Base-by-base conservation (phyloP, 2,797 vertebrate genomes). In the Dryobates pubescens region DNA sequence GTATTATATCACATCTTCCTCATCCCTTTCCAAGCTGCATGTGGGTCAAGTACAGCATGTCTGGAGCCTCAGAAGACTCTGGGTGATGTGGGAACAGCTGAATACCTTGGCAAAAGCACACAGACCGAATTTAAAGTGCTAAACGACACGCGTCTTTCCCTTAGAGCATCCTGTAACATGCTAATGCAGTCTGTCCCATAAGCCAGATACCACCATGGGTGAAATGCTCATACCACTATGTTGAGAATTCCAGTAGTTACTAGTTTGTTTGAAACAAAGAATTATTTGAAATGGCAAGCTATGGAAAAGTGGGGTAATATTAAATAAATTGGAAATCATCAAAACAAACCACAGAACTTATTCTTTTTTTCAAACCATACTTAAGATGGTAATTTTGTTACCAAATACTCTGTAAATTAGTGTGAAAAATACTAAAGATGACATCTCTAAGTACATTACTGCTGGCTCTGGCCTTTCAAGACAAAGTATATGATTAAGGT, bases 1-100 rank as follows among this genome's bases (percentile, higher is more conserved):
- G 15, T 83, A 89, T 94, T 79, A 12, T 11, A 69, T 85, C 32
- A 49, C 93, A 78, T 63, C 73, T 83, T 54, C 10, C 24, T 8
- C 7, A 12, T 58, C 12, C 5, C 36, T 7, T 26, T 92, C 69
- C 73, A 87, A 75, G 20, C 5, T 75, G 59, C 14, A 7, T 43
- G 51, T 19, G 2, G 27, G 75, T 89, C 53, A 82, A 41, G 27
- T 30, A 45, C 20, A 92, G 24, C 4, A 8, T 3, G 7, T 47
- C 49, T 63, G 78, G 19, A 84, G 18, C n/a, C 43, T 73, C 45
- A 84, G 63, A 81, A 73, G 58, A 20, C 36, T 19, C 63, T 26
- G 26, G 26, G 18, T 56, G 58, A 84, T 10, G 14, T 6, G 4
- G 83, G 71, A 74, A 53, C 0, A 2, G 32, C 24, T 38, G 30